Percentiles rank a stretch among this genome's conserved stretches.
Conservation (phyloP, 2,797 vertebrate genomes). For the Hypotaenidia philippensis region DNA sequence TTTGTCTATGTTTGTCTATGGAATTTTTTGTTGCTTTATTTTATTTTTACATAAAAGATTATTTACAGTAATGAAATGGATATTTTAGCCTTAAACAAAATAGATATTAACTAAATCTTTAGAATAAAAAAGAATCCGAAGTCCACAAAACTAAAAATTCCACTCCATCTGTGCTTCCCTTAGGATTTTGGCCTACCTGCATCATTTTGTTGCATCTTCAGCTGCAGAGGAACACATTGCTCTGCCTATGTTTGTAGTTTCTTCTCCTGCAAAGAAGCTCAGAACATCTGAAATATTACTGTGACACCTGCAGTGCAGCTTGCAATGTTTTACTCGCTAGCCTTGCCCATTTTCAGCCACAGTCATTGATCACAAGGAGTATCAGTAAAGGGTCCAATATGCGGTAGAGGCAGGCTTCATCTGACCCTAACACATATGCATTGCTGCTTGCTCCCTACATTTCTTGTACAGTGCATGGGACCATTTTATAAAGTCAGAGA, state of each 20-base stretch:
- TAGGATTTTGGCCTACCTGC: background rate
- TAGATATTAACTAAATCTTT: background rate
- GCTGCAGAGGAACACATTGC: background rate
- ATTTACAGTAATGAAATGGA: background rate
- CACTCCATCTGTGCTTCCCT: background rate
- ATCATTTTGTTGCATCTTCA: background rate
- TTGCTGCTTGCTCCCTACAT: background rate
- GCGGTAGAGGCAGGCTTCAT: background rate
- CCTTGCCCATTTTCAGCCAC: background rate
- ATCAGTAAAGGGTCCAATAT: background rate
- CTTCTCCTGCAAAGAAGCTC: background rate
- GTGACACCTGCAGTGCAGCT: background rate
- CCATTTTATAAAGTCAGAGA: background rate
- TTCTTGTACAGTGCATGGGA: background rate
- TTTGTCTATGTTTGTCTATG: background rate
- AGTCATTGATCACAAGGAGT: background rate
- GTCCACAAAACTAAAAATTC: background rate
- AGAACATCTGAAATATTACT: background rate
- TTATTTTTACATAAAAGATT: background rate
- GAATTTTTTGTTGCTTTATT: fast-evolving
- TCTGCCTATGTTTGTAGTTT: background rate
- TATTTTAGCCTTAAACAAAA: background rate
- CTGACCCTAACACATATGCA: background rate
- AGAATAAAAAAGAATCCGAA: background rate
- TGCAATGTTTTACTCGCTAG: background rate